phyloP scores from a whole-genome alignment of 2,113 vertebrate genomes.

The Calonectris borealis region DNA sequence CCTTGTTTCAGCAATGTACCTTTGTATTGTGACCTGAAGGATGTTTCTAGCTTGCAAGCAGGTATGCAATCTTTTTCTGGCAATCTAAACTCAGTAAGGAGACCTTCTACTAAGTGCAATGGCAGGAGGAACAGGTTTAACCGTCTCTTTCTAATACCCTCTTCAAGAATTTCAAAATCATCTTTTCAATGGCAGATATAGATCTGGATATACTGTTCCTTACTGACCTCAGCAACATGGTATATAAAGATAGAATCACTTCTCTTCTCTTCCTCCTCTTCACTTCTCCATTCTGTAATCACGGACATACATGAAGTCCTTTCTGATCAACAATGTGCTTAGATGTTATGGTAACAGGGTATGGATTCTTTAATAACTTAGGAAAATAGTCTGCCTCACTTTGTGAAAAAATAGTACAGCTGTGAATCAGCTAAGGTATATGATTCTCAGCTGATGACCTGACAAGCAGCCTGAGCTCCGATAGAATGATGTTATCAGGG shows the following conservation, averaged over 20 bases:
- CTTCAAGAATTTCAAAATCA: not conserved
- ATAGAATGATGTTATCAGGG: fast-evolving
- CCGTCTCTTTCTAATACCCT: not conserved
- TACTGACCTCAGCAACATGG: not conserved
- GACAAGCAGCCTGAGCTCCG: not conserved
- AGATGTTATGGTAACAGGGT: not conserved
- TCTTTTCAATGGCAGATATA: not conserved
- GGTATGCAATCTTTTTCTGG: not conserved
- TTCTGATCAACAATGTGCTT: not conserved
- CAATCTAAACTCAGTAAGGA: not conserved
- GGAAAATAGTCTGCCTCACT: not conserved
- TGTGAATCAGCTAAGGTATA: not conserved
- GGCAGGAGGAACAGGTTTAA: not conserved
- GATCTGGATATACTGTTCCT: not conserved
- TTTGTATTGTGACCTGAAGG: not conserved
- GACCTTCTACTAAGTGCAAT: not conserved
- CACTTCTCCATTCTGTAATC: not conserved
- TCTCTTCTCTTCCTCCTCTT: not conserved
- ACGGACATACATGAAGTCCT: not conserved
- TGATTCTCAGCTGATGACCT: not conserved
- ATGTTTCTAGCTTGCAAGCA: not conserved
- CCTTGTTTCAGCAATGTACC: not conserved
- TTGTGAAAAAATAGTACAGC: not conserved
- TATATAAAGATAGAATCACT: not conserved
- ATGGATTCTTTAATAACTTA: not conserved